These are phyloP conservation scores for Scaptomyza caliginosa DNA, from an alignment of 2,888 invertebrate species.

Conservation along the genomic window DNA sequence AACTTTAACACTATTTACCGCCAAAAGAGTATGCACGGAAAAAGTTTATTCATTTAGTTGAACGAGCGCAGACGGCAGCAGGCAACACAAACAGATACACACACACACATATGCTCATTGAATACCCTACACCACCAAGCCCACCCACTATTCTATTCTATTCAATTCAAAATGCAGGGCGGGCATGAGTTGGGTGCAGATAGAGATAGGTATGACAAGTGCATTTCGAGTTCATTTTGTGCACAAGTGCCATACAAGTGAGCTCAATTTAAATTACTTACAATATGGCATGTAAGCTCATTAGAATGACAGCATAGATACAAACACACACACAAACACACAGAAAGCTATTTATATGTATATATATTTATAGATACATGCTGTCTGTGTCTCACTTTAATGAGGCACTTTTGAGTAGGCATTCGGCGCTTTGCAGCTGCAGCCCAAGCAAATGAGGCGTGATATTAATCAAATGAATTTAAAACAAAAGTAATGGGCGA, in stretches of 20 bases:
- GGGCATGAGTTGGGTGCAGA: neutral
- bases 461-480: slow-evolving; percentile 50
- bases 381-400: slow-evolving; percentile 12
- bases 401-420: slow-evolving; percentile 25
- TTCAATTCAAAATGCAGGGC: neutral
- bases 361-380: neutral
- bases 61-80: slow-evolving; percentile 68
- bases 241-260: slow-evolving; percentile 46
- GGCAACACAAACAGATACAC: slow-evolving; percentile 12
- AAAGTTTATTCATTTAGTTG: slow-evolving; percentile 78
- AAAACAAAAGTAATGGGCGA: slow-evolving; percentile 32
- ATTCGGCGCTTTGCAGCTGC: slow-evolving; percentile 4
- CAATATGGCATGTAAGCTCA: slow-evolving; percentile 61
- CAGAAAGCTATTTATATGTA: slow-evolving; percentile 1
- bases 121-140: neutral
- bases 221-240: slow-evolving; percentile 65
- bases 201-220: slow-evolving; percentile 34
- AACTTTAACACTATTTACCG: slow-evolving; percentile 80
- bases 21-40: slow-evolving; percentile 76
- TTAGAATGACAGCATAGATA: slow-evolving; percentile 52
- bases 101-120: slow-evolving; percentile 4
- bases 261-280: slow-evolving; percentile 72
- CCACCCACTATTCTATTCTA: slow-evolving; percentile 2
- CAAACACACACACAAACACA: slow-evolving; percentile 20
- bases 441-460: slow-evolving; percentile 48